phyloP scores from a whole-genome alignment of 2,797 vertebrate genomes.

The Notolabrus celidotus region DNA sequence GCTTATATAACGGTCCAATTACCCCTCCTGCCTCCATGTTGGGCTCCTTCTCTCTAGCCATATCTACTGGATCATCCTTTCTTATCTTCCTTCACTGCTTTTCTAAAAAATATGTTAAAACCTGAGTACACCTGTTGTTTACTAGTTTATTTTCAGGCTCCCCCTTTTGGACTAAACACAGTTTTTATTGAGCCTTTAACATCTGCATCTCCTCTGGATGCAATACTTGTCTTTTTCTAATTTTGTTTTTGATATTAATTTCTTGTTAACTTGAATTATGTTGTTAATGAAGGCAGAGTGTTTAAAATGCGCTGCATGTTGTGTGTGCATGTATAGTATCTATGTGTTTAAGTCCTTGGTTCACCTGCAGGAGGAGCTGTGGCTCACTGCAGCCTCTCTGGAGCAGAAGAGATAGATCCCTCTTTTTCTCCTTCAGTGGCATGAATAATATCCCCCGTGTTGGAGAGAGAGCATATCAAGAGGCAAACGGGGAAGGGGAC shows the following conservation, averaged over 20 bases:
- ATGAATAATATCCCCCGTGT: conserved; percentile 76
- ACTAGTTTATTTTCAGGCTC: no score
- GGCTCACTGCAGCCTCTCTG: conserved; percentile 73
- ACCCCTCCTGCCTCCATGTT: neutral
- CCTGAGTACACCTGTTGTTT: no score
- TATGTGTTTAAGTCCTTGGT: conserved; percentile 52
- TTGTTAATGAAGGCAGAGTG: conserved; percentile 35
- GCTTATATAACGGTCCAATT: neutral
- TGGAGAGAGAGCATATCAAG: conserved; percentile 78
- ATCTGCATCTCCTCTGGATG: conserved; percentile 30
- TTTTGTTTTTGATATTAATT: conserved; percentile 21
- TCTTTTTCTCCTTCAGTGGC: conserved; percentile 81
- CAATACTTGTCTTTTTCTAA: conserved; percentile 20
- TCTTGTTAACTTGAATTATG: conserved; percentile 20
- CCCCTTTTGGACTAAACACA: neutral
- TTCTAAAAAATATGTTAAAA: no score
- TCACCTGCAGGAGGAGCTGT: conserved; percentile 90
- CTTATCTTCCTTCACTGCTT: no score
- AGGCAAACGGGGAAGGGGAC: conserved; percentile 67
- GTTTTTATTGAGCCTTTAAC: conserved; percentile 24
- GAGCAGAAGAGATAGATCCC: conserved; percentile 75
- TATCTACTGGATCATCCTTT: neutral
- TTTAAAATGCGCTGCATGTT: conserved; percentile 25
- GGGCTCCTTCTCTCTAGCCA: neutral
- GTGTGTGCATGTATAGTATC: conserved; percentile 8